Percentiles rank a stretch among this genome's conserved stretches.
These are phyloP conservation scores for Nothobranchius furzeri DNA, from an alignment of 2,113 vertebrate genomes.

Conservation along the genomic window DNA sequence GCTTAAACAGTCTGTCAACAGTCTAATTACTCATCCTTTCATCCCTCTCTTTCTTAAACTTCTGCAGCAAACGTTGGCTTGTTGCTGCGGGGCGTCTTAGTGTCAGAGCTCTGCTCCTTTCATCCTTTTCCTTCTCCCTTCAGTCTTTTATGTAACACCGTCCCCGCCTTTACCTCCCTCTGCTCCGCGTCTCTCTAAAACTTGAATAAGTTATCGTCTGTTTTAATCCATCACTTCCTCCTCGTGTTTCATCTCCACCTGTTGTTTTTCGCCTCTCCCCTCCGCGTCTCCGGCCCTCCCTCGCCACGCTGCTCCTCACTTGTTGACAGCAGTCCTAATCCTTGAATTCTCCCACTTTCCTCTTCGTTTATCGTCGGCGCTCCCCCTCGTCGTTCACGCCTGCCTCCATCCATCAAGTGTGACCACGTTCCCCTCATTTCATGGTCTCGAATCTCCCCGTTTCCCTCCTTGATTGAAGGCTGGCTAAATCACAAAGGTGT, in stretches of 20 bases:
- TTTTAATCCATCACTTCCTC: constrained; percentile 8
- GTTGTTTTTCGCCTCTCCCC: constrained; percentile 11
- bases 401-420: constrained; percentile 34
- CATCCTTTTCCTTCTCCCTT: not conserved
- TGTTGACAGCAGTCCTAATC: constrained; percentile 21
- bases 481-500: constrained; percentile 17
- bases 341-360: constrained; percentile 23
- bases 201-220: constrained; percentile 35
- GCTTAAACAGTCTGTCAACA: constrained; percentile 75
- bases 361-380: not conserved
- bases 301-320: not conserved
- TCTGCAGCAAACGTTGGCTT: constrained; percentile 14
- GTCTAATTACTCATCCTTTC: constrained; percentile 73
- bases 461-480: constrained; percentile 37
- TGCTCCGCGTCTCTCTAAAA: constrained; percentile 1
- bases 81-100: constrained; percentile 12
- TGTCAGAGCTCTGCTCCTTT: constrained; percentile 17
- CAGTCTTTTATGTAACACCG: not conserved
- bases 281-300: constrained; percentile 41
- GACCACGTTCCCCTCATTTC: constrained; percentile 35
- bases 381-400: constrained; percentile 23
- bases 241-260: constrained; percentile 33
- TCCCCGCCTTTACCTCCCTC: not conserved
- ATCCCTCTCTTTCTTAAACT: constrained; percentile 38
- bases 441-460: constrained; percentile 27